A percentile compares a stretch with the other conserved stretches of the same genome.
phyloP scores from a whole-genome alignment of 2,888 invertebrate genomes.

The Rugalucina vietnamica region DNA sequence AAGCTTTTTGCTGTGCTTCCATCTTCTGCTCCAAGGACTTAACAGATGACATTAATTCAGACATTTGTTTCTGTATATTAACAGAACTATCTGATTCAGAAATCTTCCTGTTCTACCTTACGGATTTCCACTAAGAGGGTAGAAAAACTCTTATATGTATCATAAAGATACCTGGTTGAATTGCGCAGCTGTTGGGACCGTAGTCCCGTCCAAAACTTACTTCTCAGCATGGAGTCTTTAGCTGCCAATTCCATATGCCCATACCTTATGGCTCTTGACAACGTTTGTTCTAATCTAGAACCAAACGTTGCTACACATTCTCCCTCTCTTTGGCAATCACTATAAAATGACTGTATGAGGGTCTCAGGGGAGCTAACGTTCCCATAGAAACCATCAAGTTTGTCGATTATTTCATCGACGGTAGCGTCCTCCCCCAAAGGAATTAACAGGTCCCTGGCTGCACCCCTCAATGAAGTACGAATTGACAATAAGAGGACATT shows the following conservation, averaged over 20 bases:
- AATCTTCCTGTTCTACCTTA: slow-evolving; percentile 19
- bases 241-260: slow-evolving; percentile 28
- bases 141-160: slow-evolving; percentile 27
- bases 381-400: slow-evolving; percentile 33
- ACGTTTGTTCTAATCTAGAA: slow-evolving; percentile 38
- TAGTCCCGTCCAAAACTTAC: slow-evolving; percentile 43
- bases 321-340: slow-evolving; percentile 20
- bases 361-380: slow-evolving; percentile 36
- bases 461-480: slow-evolving; percentile 37
- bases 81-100: neutral
- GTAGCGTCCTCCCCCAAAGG: slow-evolving; percentile 34
- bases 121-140: slow-evolving; percentile 28
- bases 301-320: slow-evolving; percentile 44
- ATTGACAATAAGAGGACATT: slow-evolving; percentile 19
- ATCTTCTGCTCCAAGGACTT: neutral
- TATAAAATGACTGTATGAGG: slow-evolving; percentile 45
- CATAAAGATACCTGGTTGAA: slow-evolving; percentile 47
- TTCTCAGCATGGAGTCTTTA: slow-evolving; percentile 41
- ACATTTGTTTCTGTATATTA: neutral
- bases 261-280: slow-evolving; percentile 33
- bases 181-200: slow-evolving; percentile 13
- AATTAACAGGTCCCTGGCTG: slow-evolving; percentile 29
- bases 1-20: neutral
- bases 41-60: neutral
- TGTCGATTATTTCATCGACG: slow-evolving; percentile 17